A percentile compares a stretch with the other conserved stretches of the same genome.
Conservation (phyloP, 2,888 invertebrate species). For the Calameuta pallipes region DNA sequence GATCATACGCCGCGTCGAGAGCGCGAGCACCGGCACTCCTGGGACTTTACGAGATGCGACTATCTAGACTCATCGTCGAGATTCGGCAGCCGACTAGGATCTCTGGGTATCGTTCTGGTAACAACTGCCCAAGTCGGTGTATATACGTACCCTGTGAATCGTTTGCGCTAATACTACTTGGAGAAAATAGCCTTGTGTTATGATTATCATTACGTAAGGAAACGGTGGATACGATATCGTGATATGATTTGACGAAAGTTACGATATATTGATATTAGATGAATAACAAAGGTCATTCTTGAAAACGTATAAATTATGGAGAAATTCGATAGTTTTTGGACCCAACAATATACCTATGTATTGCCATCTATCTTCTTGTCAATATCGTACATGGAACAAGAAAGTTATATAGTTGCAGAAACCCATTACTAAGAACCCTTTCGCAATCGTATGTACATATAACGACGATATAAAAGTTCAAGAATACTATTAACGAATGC, state of each 20-base stretch:
- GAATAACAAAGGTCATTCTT: neutral
- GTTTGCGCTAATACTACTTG: neutral
- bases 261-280: neutral
- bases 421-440: neutral
- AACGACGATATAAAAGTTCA: neutral
- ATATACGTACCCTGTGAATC: neutral
- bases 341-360: neutral
- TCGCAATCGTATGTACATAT: neutral
- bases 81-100: neutral
- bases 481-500: neutral
- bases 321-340: neutral
- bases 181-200: neutral
- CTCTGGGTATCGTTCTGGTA: neutral
- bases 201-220: neutral
- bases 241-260: neutral
- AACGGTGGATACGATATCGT: neutral
- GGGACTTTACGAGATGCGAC: neutral
- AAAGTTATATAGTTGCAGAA: neutral
- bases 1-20: constrained; percentile 54
- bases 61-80: neutral
- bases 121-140: neutral
- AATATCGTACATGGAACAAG: neutral
- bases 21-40: constrained; percentile 31
- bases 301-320: neutral
- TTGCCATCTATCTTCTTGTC: neutral